Evolutionary conservation across 2,888 invertebrate species (phyloP).

Genomic region (Andrena minutula): DNA sequence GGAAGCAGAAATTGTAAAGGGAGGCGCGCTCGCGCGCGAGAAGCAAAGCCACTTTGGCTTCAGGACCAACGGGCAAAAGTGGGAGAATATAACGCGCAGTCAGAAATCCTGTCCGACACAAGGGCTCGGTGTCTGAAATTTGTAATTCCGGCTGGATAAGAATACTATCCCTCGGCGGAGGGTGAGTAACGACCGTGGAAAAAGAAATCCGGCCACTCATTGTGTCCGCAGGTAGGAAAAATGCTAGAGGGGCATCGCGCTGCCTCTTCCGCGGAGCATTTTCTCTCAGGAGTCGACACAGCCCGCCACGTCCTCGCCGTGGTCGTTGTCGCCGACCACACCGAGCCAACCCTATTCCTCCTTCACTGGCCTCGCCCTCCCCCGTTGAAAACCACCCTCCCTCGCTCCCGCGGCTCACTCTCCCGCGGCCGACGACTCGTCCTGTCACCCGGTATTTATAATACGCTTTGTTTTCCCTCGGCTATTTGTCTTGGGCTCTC

Average conservation of each 20-base stretch:
- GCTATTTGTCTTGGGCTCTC: conserved; percentile 77
- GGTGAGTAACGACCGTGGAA: conserved; percentile 72
- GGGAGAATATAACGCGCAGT: conserved; percentile 58
- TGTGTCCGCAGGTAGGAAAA: conserved; percentile 80
- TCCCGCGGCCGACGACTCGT: conserved; percentile 61
- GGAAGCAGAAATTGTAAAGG: conserved; percentile 47
- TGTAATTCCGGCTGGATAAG: conserved; percentile 82
- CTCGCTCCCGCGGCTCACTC: conserved; percentile 54
- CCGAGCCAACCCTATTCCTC: conserved; percentile 34
- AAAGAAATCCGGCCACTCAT: conserved; percentile 82
- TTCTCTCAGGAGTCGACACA: conserved; percentile 63
- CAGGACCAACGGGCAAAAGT: conserved; percentile 1
- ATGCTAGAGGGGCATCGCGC: conserved; percentile 69
- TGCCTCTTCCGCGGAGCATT: conserved; percentile 67
- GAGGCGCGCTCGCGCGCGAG: conserved; percentile 27
- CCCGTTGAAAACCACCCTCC: conserved; percentile 72
- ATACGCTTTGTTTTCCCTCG: conserved; percentile 79
- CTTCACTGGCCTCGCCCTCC: conserved; percentile 38
- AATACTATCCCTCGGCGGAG: conserved; percentile 65
- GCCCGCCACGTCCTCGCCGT: conserved; percentile 49
- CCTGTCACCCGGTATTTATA: conserved; percentile 78
- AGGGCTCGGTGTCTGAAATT: conserved; percentile 77
- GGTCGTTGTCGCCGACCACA: conserved; percentile 44
- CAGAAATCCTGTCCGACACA: conserved; percentile 66
- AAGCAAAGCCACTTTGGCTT: conserved; percentile 54